Base-by-base conservation (phyloP, 2,113 vertebrate species). In the Vulpes lagopus region DNA sequence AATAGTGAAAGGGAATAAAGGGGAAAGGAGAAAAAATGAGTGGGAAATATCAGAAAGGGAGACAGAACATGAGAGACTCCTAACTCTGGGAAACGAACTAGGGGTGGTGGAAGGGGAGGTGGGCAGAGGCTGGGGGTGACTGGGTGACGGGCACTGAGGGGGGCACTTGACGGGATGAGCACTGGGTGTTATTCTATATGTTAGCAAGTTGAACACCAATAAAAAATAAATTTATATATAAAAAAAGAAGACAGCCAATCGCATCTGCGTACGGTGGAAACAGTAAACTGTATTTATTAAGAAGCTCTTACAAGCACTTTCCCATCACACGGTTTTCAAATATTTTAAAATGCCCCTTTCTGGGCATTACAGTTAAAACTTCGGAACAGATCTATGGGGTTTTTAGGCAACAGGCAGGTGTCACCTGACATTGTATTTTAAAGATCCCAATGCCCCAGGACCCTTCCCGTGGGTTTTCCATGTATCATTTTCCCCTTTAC, bases 251-350 rank as follows among this genome's bases (percentile, higher is more conserved):
- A 98, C 97, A 98, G 98, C 98, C 91, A 98, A 94, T 98, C 98
- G 98, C 59, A 5, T 97, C 80, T 62, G 93, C 73, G 87, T 88
- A 96, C 81, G 96, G 98, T 98, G 99, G 99, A 99, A 99, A 99
- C 99, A 99, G 99, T 99, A 99, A 99, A 99, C 99, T 99, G 98
- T 98, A 99, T 99, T 99, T 99, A 99, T 99, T 99, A 99, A 99
- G 99, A 99, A 99, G 98, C 98, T 98, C 98, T 99, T 99, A 99
- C 99, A 99, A 99, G 98, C 98, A 98, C 99, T 98, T 99, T 98
- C 99, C 99, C 99, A 98, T 99, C 99, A 99, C 99, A 99, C 99
- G 99, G 99, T 99, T 99, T 99, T 99, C 99, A 99, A 99, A 98
- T 99, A 98, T 97, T 98, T 99, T 98, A 98, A 99, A 99, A 98